Evolutionary conservation across 2,797 vertebrate genomes (phyloP).

Genomic region (Huso huso): DNA sequence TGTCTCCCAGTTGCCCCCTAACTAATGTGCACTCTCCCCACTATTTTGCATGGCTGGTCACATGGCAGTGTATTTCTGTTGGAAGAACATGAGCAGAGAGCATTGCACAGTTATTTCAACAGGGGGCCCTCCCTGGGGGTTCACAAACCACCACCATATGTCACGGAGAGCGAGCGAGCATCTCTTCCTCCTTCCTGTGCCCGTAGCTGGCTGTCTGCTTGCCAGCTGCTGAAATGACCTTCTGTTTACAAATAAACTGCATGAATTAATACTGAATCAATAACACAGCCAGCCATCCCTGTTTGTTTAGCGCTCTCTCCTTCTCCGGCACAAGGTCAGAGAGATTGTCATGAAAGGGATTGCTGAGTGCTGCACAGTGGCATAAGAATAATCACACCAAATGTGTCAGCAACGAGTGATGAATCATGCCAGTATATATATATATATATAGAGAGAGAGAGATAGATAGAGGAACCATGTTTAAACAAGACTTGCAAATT

Average conservation of each 20-base stretch:
- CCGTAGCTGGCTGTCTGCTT: slow-evolving; percentile 10
- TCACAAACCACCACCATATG: slow-evolving; percentile 29
- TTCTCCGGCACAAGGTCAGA: neutral
- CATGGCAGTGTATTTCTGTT: neutral
- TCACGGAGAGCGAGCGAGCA: slow-evolving; percentile 23
- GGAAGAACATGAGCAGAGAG: slow-evolving; percentile 21
- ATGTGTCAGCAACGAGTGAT: no score
- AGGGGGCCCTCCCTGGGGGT: slow-evolving; percentile 12
- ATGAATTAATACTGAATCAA: slow-evolving; percentile 42
- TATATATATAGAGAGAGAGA: no score
- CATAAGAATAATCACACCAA: no score
- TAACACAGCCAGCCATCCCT: slow-evolving; percentile 27
- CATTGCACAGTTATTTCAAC: neutral
- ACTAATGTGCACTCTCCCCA: neutral
- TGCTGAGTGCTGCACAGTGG: no score
- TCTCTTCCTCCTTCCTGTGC: slow-evolving; percentile 17
- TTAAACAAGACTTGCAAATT: no score
- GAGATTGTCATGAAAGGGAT: no score
- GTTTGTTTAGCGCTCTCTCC: neutral
- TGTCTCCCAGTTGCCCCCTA: neutral
- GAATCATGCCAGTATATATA: no score
- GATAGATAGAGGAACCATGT: no score
- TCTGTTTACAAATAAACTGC: slow-evolving; percentile 40
- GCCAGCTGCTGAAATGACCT: slow-evolving; percentile 17
- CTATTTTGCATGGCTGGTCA: no score